Base-by-base conservation (phyloP, 2,113 vertebrate genomes). In the Antechinus flavipes region DNA sequence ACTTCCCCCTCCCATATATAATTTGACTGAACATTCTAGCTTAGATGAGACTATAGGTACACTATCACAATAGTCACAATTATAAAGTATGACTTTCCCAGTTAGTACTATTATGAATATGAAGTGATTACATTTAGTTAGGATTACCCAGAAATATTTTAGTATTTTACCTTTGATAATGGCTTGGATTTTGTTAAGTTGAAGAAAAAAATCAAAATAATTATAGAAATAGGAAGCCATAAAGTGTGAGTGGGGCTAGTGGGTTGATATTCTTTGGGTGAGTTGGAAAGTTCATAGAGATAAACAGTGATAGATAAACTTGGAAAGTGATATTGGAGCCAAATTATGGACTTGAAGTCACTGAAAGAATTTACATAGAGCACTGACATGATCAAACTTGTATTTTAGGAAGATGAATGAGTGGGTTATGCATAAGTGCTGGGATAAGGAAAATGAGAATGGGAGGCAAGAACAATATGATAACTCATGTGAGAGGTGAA, bases 351-450 rank as follows among this genome's bases (percentile, higher is more conserved):
- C 68, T 76, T 90, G 26, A 25, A 54, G 30, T 3, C 42, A 68
- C 2, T 58, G 53, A 91, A 47, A 0, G 0, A 53, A 61, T 95
- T 91, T 94, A 12, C 46, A 25, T 49, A 58, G 42, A 84, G 54
- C 0, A 23, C 3, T 84, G 3, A 91, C 50, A 47, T 8, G 46
- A 90, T 92, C n/a, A 84, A 46, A 90, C 26, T 89, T 91, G 90
- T 22, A 35, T 49, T 91, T 95, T 90, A 91, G 52, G 27, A 94
- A 93, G 95, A 94, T 25, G 61, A 68, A 68, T 91, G n/a, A 8
- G 53, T 50, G 23, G 55, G 47, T 26, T 9, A 54, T 53, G 0
- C 24, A 1, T 19, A 42, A 5, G 2, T 49, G 19, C 61, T 35
- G 14, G 35, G 0, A 9, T 0, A 68, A 89, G 8, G 42, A 46